Evolutionary conservation across 2,888 invertebrate species (phyloP).

Genomic region (Willowsia nigromaculata): DNA sequence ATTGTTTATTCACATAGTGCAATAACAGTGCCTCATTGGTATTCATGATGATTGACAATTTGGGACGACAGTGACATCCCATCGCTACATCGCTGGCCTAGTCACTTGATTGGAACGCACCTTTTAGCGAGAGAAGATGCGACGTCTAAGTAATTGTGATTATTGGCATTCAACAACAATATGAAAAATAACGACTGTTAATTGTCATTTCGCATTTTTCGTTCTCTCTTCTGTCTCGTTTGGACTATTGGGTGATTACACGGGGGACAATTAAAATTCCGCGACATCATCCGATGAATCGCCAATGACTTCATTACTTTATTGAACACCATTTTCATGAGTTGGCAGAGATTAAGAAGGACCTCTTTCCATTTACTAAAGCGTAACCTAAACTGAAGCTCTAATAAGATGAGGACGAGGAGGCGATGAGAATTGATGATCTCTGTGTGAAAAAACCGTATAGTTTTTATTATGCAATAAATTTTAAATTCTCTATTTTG

Average conservation of each 20-base stretch:
- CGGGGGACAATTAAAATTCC: neutral
- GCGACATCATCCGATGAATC: neutral
- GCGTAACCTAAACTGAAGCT: too few species aligned
- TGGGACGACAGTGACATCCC: neutral
- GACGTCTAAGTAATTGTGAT: neutral
- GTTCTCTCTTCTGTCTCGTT: neutral
- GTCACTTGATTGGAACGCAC: too few species aligned
- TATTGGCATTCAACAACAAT: neutral
- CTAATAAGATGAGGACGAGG: too few species aligned
- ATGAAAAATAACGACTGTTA: neutral
- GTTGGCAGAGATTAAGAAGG: too few species aligned
- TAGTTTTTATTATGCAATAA: too few species aligned
- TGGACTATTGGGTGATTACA: neutral
- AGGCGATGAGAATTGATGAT: too few species aligned
- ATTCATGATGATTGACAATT: conserved; percentile 1
- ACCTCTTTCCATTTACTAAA: too few species aligned
- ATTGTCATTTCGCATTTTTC: neutral
- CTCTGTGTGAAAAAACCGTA: too few species aligned
- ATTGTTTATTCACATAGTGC: too few species aligned
- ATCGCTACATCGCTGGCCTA: too few species aligned
- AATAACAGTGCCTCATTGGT: neutral
- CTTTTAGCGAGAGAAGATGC: too few species aligned
- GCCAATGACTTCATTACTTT: neutral
- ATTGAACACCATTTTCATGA: neutral
- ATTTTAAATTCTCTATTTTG: too few species aligned